Conservation (phyloP, 1,140 invertebrate genomes). For the Megalopta genalis region DNA sequence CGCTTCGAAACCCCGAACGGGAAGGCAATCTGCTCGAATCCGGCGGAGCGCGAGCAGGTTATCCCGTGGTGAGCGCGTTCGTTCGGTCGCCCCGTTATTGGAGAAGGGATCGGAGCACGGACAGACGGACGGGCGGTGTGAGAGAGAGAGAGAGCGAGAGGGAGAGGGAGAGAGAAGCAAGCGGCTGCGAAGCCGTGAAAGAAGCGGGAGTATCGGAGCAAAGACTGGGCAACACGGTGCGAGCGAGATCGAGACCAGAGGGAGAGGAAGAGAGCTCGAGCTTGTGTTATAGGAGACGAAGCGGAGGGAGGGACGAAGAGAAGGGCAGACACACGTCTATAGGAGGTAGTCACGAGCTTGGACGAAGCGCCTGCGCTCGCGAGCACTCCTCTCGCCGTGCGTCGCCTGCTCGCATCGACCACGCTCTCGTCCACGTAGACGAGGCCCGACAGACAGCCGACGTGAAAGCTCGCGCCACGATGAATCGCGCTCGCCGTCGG, state of each 20-base stretch:
- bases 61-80: constrained; percentile 46
- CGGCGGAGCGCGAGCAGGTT: constrained; percentile 77
- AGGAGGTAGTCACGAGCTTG: constrained; percentile 60
- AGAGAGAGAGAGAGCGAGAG: constrained; percentile 12
- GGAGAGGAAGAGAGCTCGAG: neutral
- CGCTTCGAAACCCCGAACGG: constrained; percentile 76
- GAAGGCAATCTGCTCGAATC: constrained; percentile 80
- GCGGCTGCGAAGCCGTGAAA: constrained; percentile 28
- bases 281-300: neutral
- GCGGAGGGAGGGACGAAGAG: constrained; percentile 33
- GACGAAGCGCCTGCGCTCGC: constrained; percentile 59
- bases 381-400: constrained; percentile 45
- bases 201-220: constrained; percentile 18
- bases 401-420: constrained; percentile 52
- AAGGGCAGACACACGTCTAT: constrained; percentile 36
- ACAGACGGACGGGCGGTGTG: constrained; percentile 31
- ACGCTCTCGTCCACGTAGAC: constrained; percentile 44
- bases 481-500: constrained; percentile 50
- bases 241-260: neutral
- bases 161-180: constrained; percentile 28
- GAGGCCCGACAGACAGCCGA: constrained; percentile 37
- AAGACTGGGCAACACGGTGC: neutral
- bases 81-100: constrained; percentile 43
- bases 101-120: constrained; percentile 41
- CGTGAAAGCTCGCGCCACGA: constrained; percentile 61